Evolutionary conservation across 2,113 vertebrate species (phyloP).

Genomic region (Menura novaehollandiae): DNA sequence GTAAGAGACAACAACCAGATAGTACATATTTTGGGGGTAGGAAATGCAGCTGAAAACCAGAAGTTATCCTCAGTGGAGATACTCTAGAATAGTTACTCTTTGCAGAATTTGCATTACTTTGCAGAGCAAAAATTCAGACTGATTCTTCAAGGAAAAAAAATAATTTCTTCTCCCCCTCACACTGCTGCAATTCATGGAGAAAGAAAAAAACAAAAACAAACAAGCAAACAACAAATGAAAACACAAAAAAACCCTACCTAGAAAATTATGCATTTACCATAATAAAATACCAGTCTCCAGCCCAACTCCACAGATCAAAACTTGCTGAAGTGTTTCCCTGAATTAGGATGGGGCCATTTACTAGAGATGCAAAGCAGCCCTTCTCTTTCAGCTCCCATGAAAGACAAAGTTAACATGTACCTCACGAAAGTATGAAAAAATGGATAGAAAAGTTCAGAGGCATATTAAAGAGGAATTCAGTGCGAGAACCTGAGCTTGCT

Average conservation of each 20-base stretch:
- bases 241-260: neutral
- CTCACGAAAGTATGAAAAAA: neutral
- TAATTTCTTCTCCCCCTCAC: too few species aligned
- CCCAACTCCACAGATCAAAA: neutral
- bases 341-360: neutral
- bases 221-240: neutral
- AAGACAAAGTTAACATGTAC: neutral
- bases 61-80: neutral
- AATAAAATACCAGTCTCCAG: neutral
- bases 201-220: neutral
- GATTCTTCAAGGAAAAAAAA: neutral
- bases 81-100: neutral
- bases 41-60: neutral
- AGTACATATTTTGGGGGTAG: rapidly evolving
- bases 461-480: neutral
- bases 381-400: neutral
- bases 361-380: neutral
- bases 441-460: neutral
- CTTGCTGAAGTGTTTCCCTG: neutral
- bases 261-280: neutral
- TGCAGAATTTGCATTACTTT: neutral
- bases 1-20: neutral
- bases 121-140: neutral
- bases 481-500: neutral
- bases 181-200: neutral